Evolutionary conservation across 2,113 vertebrate genomes (phyloP).

Genomic region (Irena cyanogastra): DNA sequence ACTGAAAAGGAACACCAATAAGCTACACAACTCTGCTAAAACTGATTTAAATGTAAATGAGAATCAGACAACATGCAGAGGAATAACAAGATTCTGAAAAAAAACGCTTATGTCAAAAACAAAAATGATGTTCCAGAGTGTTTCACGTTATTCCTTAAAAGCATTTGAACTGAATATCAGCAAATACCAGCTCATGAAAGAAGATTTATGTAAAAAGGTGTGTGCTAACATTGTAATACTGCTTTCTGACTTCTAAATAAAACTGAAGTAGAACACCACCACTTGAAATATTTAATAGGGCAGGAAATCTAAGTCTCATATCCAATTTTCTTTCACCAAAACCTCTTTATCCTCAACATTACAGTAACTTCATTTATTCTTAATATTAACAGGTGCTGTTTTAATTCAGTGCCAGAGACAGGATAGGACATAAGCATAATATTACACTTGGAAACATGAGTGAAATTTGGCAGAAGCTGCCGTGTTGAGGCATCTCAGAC

Average conservation of each 20-base stretch:
- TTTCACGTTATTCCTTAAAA: not conserved
- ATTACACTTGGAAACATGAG: constrained; percentile 63
- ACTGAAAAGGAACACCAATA: not conserved
- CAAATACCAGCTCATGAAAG: not conserved
- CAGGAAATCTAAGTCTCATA: not conserved
- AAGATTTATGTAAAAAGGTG: not conserved
- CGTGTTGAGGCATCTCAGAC: not conserved
- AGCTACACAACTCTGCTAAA: not conserved
- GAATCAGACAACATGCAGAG: not conserved
- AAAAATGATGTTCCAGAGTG: not conserved
- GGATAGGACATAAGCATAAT: constrained; percentile 48
- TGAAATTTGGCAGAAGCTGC: constrained; percentile 53
- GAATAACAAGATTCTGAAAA: not conserved
- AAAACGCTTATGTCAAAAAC: not conserved
- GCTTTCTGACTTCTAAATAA: constrained; percentile 1
- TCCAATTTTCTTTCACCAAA: constrained; percentile 54
- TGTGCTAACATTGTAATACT: not conserved
- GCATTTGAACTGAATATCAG: not conserved
- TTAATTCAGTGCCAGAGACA: constrained; percentile 31
- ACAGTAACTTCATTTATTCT: constrained; percentile 49
- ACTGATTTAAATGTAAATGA: not conserved
- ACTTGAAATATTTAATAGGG: constrained; percentile 13
- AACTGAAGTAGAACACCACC: not conserved
- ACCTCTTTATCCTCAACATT: constrained; percentile 26
- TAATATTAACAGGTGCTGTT: constrained; percentile 52